Percentiles rank a stretch among this genome's conserved stretches.
These are phyloP conservation scores for Microplitis deprimator DNA, from an alignment of 2,888 invertebrate species.

Conservation along the genomic window DNA sequence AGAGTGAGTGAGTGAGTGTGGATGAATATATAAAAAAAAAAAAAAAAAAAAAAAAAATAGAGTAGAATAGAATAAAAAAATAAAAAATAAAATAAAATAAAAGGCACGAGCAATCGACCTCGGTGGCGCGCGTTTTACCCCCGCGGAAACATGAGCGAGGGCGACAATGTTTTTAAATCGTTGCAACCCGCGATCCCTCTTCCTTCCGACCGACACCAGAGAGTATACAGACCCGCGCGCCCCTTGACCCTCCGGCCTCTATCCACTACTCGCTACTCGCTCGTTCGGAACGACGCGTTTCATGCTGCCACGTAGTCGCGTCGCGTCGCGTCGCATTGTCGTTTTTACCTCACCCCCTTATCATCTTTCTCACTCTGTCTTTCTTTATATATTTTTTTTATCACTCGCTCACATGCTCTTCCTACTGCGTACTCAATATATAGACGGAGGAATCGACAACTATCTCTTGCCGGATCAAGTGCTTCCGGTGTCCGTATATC, in stretches of 20 bases:
- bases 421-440: background rate
- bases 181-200: slow-evolving; percentile 37
- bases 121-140: slow-evolving; percentile 33
- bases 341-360: slow-evolving; percentile 38
- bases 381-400: slow-evolving; percentile 3
- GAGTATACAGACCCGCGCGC: background rate
- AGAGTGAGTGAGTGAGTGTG: background rate
- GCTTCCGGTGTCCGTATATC: slow-evolving; percentile 31
- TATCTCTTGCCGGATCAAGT: slow-evolving; percentile 36
- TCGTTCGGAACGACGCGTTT: slow-evolving; percentile 37
- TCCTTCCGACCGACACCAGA: slow-evolving; percentile 19
- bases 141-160: slow-evolving; percentile 37
- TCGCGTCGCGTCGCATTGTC: slow-evolving; percentile 38
- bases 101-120: slow-evolving; percentile 39
- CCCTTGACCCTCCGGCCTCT: slow-evolving; percentile 5
- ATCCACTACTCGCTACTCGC: background rate
- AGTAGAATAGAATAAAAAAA: slow-evolving; percentile 44
- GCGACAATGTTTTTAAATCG: slow-evolving; percentile 49
- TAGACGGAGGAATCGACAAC: background rate
- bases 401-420: background rate
- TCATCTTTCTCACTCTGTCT: slow-evolving; percentile 36
- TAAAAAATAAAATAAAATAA: slow-evolving; percentile 27
- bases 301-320: slow-evolving; percentile 45
- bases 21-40: background rate
- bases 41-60: background rate